Percentiles rank a stretch among this genome's conserved stretches.
These are phyloP conservation scores for Raja brachyura DNA, from an alignment of 2,113 vertebrate species.

Conservation along the genomic window DNA sequence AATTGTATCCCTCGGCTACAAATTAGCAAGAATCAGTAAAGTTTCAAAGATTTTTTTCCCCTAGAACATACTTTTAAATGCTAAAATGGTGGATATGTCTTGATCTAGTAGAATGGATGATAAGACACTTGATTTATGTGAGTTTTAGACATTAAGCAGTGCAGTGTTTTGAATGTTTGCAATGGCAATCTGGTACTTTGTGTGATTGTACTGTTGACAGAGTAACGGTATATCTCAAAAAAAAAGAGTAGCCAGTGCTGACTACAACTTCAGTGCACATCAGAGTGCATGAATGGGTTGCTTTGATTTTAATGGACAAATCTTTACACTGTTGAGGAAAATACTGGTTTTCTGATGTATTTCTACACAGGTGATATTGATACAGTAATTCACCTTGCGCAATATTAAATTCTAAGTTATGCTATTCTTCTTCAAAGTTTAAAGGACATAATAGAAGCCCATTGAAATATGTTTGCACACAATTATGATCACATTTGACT, in stretches of 20 bases:
- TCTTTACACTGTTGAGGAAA: neutral
- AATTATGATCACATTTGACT: neutral
- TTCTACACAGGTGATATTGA: neutral
- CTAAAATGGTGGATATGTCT: neutral
- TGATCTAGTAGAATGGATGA: neutral
- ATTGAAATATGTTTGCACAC: neutral
- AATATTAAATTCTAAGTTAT: neutral
- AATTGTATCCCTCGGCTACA: neutral
- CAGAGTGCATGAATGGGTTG: neutral
- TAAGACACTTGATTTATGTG: too few relatives aligned
- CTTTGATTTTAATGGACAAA: neutral
- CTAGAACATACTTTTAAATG: neutral
- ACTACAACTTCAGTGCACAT: neutral
- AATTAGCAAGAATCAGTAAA: neutral
- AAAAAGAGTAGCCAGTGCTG: neutral
- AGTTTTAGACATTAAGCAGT: neutral
- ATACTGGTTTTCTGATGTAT: neutral
- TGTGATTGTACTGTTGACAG: neutral
- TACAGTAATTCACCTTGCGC: neutral
- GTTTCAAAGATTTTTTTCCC: neutral
- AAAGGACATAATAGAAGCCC: neutral
- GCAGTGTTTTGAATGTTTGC: neutral
- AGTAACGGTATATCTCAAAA: neutral
- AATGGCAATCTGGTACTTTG: neutral
- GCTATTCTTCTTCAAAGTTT: neutral